Evolutionary conservation across 1,140 invertebrate species (phyloP).

Genomic region (Lycorma delicatula): DNA sequence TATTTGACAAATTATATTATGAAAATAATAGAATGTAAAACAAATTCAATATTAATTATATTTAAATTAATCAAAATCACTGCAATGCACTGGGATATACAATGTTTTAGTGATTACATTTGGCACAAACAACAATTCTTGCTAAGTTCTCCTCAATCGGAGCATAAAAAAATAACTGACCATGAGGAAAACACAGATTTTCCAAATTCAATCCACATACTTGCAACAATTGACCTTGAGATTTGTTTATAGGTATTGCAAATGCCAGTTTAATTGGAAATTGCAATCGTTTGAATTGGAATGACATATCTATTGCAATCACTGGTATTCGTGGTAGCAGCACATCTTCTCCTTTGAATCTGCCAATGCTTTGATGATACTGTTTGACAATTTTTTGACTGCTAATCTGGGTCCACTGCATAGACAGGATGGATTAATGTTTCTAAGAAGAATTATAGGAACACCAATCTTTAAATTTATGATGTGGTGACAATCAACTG

Average conservation of each 20-base stretch:
- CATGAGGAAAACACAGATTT: conserved; percentile 32
- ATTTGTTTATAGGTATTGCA: conserved; percentile 40
- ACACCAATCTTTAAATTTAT: conserved; percentile 36
- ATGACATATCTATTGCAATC: conserved; percentile 17
- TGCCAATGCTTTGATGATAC: conserved; percentile 28
- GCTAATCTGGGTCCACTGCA: conserved; percentile 39
- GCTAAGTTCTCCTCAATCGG: too few species aligned
- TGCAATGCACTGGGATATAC: too few species aligned
- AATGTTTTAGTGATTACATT: too few species aligned
- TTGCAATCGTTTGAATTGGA: conserved; percentile 23
- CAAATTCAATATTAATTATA: too few species aligned
- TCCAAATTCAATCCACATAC: conserved; percentile 22
- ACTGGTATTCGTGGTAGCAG: conserved; percentile 16
- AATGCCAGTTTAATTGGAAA: conserved; percentile 39
- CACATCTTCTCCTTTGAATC: conserved; percentile 12
- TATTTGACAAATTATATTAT: too few species aligned
- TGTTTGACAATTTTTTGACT: conserved; percentile 35
- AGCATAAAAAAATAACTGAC: too few species aligned
- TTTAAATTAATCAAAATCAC: too few species aligned
- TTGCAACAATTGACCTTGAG: conserved; percentile 27
- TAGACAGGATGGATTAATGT: conserved; percentile 35
- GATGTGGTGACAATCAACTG: conserved; percentile 35
- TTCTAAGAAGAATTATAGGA: conserved; percentile 37
- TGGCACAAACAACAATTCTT: too few species aligned
- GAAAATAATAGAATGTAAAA: too few species aligned